A percentile compares a stretch with the other conserved stretches of the same genome.
phyloP scores from a whole-genome alignment of 2,113 vertebrate genomes.

The Ageneiosus marmoratus region DNA sequence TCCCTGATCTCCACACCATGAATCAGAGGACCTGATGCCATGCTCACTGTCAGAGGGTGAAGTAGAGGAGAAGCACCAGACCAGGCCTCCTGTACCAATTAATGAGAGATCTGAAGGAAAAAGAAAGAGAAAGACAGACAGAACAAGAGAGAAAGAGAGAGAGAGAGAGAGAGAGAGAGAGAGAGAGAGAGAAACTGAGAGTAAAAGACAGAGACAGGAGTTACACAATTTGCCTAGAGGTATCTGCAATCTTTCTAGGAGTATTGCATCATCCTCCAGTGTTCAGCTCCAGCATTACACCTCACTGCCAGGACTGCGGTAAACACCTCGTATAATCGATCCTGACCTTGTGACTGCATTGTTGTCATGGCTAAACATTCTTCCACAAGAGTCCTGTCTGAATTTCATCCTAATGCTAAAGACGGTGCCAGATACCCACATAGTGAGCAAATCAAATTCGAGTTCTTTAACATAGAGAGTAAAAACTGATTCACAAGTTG shows the following conservation, averaged over 20 bases:
- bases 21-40: slow-evolving; percentile 48
- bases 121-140: too few species aligned
- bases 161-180: slow-evolving; percentile 1
- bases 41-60: slow-evolving; percentile 15
- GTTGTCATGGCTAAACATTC: slow-evolving; percentile 12
- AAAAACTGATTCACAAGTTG: slow-evolving; percentile 46
- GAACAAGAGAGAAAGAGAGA: too few species aligned
- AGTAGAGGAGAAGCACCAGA: slow-evolving; percentile 8
- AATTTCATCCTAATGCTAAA: neutral
- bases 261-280: slow-evolving; percentile 45
- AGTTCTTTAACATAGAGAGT: slow-evolving; percentile 26
- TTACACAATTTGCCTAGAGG: slow-evolving; percentile 33
- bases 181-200: slow-evolving; percentile 16
- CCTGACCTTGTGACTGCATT: slow-evolving; percentile 20
- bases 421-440: neutral
- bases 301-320: slow-evolving; percentile 1
- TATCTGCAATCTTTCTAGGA: slow-evolving; percentile 41
- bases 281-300: slow-evolving; percentile 23
- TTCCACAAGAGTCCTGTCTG: neutral
- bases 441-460: neutral
- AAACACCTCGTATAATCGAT: slow-evolving; percentile 8
- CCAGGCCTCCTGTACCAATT: slow-evolving; percentile 31
- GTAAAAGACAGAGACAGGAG: slow-evolving; percentile 36
- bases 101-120: slow-evolving; percentile 38
- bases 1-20: slow-evolving; percentile 38